A percentile compares a stretch with the other conserved stretches of the same genome.
These are phyloP conservation scores for Gibbula magus DNA, from an alignment of 2,888 invertebrate genomes.

Conservation along the genomic window DNA sequence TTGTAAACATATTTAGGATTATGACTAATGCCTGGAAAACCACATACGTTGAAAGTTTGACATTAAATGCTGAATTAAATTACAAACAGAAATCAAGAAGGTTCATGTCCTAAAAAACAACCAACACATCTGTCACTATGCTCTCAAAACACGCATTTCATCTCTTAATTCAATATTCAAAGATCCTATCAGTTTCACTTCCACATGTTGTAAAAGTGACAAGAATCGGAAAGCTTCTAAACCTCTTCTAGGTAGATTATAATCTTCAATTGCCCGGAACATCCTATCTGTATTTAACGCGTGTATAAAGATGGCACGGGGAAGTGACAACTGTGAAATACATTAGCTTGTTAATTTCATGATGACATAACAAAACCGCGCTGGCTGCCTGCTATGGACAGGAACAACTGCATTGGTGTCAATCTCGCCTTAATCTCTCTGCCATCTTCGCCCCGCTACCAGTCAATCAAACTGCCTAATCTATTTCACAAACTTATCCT, in stretches of 20 bases:
- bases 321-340: conserved; percentile 4
- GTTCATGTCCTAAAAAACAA: not conserved
- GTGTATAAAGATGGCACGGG: conserved; percentile 10
- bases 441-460: not conserved
- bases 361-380: conserved; percentile 2
- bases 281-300: conserved; percentile 12
- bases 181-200: conserved; percentile 1
- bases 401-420: conserved; percentile 24
- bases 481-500: conserved; percentile 7
- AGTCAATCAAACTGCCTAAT: conserved; percentile 15
- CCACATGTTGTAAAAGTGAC: conserved; percentile 18
- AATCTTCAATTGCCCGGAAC: conserved; percentile 19
- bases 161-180: conserved; percentile 16
- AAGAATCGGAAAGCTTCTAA: conserved; percentile 2
- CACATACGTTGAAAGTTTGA: not conserved
- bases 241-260: conserved; percentile 2
- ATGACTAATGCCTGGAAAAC: too few relatives aligned
- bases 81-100: not conserved
- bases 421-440: not conserved
- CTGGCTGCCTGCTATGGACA: conserved; percentile 5
- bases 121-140: not conserved
- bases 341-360: conserved; percentile 8
- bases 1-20: too few relatives aligned
- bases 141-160: conserved; percentile 1
- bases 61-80: not conserved